A percentile compares a stretch with the other conserved stretches of the same genome.
Conservation (phyloP, 2,113 vertebrate species). For the Eidolon helvum region DNA sequence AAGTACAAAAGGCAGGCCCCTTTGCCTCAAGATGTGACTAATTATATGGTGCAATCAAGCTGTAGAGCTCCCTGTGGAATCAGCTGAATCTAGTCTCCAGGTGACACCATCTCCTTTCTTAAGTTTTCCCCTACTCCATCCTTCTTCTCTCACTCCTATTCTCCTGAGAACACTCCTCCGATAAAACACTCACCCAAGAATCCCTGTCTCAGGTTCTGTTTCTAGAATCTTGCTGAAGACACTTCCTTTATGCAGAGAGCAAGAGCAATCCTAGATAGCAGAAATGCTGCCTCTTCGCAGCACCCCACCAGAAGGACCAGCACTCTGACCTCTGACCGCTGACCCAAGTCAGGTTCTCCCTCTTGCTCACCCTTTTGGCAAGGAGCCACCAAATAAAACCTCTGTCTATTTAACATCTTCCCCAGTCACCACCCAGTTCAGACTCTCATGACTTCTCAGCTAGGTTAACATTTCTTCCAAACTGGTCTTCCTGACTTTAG, state of each 20-base stretch:
- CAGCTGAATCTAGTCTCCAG: background rate
- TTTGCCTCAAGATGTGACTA: background rate
- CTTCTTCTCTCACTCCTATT: background rate
- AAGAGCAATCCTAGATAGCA: background rate
- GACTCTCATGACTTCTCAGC: background rate
- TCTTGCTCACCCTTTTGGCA: background rate
- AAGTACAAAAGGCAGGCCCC: background rate
- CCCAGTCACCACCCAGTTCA: background rate
- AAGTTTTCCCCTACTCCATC: background rate
- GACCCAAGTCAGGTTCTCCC: background rate
- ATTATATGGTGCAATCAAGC: background rate
- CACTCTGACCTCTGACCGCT: background rate
- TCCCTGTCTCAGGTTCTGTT: background rate
- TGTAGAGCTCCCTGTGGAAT: background rate
- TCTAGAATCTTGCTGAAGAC: background rate
- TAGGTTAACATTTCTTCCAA: background rate
- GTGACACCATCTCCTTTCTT: background rate
- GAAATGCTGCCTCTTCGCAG: background rate
- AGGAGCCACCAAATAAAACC: background rate
- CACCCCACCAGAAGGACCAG: background rate
- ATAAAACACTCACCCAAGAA: background rate
- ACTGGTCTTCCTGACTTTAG: background rate
- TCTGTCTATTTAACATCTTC: background rate
- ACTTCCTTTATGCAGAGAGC: background rate
- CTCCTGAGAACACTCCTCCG: background rate